These are phyloP conservation scores for Ianthella basta DNA, from an alignment of 37 sponge, comb jelly and placozoan species.

Conservation along the genomic window DNA sequence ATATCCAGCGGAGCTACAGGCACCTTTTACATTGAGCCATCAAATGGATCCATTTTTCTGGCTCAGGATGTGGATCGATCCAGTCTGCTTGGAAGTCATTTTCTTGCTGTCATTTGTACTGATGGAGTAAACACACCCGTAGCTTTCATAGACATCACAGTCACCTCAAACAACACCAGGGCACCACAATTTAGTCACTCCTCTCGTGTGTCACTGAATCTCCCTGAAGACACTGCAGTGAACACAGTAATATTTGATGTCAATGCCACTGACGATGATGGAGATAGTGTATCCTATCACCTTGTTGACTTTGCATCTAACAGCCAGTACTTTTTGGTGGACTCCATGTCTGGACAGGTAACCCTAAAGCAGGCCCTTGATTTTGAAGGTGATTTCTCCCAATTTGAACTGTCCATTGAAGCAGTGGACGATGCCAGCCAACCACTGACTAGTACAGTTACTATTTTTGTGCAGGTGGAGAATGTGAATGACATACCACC, in stretches of 20 bases:
- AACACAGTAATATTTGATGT: constrained; percentile 13
- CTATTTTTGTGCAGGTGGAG: constrained; percentile 30
- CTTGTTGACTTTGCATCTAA: neutral
- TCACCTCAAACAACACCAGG: constrained; percentile 13
- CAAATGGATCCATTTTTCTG: constrained; percentile 16
- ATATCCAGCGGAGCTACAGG: constrained; percentile 11
- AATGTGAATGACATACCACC: constrained; percentile 43
- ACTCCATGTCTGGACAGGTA: constrained; percentile 42
- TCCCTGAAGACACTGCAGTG: neutral
- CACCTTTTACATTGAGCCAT: neutral
- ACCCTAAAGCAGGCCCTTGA: constrained; percentile 35
- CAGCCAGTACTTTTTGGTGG: constrained; percentile 9
- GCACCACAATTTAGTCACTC: constrained; percentile 32
- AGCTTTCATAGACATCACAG: constrained; percentile 6
- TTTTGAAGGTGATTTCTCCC: constrained; percentile 11
- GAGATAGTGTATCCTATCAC: neutral
- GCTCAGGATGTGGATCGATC: neutral
- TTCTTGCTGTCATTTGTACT: neutral
- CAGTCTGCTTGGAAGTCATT: neutral
- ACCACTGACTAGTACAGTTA: neutral
- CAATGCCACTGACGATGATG: constrained; percentile 62
- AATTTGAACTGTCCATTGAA: neutral
- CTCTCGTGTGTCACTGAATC: neutral
- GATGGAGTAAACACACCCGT: neutral
- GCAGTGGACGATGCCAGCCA: constrained; percentile 6